These are phyloP conservation scores for Pipistrellus nathusii DNA, from an alignment of 2,797 vertebrate genomes.

Conservation along the genomic window DNA sequence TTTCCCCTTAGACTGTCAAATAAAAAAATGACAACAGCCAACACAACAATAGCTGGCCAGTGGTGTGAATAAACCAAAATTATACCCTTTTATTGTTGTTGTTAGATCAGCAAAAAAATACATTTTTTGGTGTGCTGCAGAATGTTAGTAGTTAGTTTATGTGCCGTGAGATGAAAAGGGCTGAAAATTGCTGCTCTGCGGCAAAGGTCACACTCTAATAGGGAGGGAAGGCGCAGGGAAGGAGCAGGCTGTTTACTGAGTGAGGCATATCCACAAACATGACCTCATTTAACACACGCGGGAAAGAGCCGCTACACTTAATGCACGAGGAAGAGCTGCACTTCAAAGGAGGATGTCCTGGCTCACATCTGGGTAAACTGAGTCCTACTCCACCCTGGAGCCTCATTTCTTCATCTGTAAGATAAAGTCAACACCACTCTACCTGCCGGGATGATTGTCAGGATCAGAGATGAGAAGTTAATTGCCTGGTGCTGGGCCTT, in stretches of 20 bases:
- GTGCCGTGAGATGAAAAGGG: neutral
- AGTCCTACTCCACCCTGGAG: neutral
- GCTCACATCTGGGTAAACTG: neutral
- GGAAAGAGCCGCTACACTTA: neutral
- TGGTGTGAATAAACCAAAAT: neutral
- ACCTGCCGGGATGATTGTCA: rapidly evolving
- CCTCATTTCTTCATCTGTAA: neutral
- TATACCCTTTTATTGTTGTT: neutral
- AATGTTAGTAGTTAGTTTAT: neutral
- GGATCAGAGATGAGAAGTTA: neutral
- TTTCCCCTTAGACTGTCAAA: neutral
- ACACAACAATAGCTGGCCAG: neutral
- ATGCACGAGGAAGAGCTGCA: neutral
- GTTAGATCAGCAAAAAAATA: neutral
- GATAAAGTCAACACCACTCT: neutral
- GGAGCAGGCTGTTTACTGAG: neutral
- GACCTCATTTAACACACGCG: neutral
- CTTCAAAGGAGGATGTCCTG: neutral
- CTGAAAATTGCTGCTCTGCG: neutral
- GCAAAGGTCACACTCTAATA: slow-evolving; percentile 54
- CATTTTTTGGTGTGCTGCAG: neutral
- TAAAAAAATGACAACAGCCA: neutral
- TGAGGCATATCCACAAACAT: neutral
- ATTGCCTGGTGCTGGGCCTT: neutral
- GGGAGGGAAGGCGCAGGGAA: neutral